Evolutionary conservation across 1,140 invertebrate species (phyloP).

Genomic region (Hyles vespertilio): DNA sequence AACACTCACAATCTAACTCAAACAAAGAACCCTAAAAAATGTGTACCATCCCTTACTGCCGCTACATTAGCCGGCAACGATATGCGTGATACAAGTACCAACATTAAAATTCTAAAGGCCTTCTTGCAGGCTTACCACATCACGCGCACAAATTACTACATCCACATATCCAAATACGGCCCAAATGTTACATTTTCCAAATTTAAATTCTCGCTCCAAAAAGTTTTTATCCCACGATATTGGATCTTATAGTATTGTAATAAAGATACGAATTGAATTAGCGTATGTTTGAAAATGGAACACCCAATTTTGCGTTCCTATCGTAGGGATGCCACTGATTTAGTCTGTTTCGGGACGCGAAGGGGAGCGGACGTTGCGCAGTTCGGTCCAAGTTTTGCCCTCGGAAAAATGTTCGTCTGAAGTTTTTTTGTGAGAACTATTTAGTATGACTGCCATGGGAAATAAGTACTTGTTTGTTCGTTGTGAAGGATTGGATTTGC

Average conservation of each 20-base stretch:
- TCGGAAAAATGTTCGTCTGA: conserved; percentile 4
- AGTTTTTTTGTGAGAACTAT: too few species aligned
- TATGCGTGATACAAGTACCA: conserved; percentile 10
- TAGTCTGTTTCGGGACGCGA: conserved; percentile 13
- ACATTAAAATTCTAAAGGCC: conserved; percentile 20
- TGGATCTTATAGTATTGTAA: background rate
- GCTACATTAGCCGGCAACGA: background rate
- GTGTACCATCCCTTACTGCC: background rate
- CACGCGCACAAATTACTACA: conserved; percentile 47
- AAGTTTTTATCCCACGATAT: background rate
- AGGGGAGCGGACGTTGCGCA: conserved; percentile 3
- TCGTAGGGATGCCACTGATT: conserved; percentile 11
- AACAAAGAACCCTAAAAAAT: too few species aligned
- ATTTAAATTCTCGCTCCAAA: conserved; percentile 4
- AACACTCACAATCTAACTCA: too few species aligned
- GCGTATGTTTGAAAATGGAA: too few species aligned
- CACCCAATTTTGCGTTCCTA: background rate
- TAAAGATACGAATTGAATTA: background rate
- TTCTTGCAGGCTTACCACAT: conserved; percentile 25
- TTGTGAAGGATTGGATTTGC: too few species aligned
- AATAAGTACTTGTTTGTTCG: too few species aligned
- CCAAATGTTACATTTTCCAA: conserved; percentile 31
- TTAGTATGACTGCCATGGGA: too few species aligned
- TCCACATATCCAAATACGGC: conserved; percentile 44
- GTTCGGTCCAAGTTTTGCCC: background rate